Base-by-base conservation (phyloP, 2,888 invertebrate genomes). In the Cerastoderma edule region DNA sequence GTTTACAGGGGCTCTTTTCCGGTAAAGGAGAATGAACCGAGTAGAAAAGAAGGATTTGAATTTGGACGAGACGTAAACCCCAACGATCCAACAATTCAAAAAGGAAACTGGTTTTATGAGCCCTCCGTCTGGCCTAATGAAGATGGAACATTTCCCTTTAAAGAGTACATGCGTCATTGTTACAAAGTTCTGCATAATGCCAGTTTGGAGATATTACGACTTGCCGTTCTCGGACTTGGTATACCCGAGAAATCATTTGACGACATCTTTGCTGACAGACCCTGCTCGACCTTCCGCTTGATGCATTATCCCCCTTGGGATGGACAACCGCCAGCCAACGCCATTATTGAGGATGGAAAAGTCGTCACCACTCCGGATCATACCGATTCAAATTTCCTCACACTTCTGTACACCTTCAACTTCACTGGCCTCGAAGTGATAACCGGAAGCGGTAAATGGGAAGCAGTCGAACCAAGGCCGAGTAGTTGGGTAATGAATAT, bases 1-100 rank as follows among this genome's bases (percentile, higher is more conserved):
- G 30, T 84, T 8, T 88, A 86, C 67, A 73, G 88, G 10, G 88
- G 88, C 0, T 88, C 84, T 53, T 88, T 87, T 67, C 88, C 88
- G 0, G 78, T 86, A 0, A 83, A 83, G 6, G 57, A 72, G 19
- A 83, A 75, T 0, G 85, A 85, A 60, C 80, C 80, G 10, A 85
- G 84, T 32, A 72, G 81, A 30, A 88, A 88, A 35, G 87, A 88
- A 60, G 88, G 83, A 2, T 87, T 85, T 74, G 88, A 87, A 67
- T 83, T 77, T 66, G 85, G 71, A 0, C 67, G 78, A n/a, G 85
- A 83, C 57, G 70, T 83, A 28, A 56, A 60, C 24, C 68, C 75
- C 35, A 66, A 64, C 28, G 81, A 82, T 50, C 48, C 56, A 8
- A 57, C 77, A 6, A 69, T 79, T 1, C 74, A 72, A 3, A 67